Conservation (phyloP, 2,113 vertebrate species). For the Microcebus ravelobensis region DNA sequence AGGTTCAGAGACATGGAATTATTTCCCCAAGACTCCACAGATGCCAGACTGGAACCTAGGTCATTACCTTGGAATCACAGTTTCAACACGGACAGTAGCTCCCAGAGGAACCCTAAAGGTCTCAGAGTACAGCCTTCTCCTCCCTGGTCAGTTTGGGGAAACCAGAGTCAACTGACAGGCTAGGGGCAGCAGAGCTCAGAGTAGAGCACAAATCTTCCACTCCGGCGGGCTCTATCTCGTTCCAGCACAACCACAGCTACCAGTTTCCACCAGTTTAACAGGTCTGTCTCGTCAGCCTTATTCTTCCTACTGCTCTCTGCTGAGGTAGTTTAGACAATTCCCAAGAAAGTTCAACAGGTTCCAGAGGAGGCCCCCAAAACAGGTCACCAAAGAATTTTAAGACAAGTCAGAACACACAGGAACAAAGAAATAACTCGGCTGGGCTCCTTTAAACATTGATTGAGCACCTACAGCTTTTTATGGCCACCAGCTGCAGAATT, state of each 20-base stretch:
- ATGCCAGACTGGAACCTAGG: neutral
- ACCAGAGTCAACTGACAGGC: neutral
- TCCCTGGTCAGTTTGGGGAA: neutral
- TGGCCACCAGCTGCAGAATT: neutral
- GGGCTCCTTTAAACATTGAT: neutral
- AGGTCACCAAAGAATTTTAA: neutral
- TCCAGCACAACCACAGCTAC: neutral
- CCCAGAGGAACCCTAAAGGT: neutral
- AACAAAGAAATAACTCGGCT: neutral
- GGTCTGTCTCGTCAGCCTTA: neutral
- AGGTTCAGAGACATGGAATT: neutral
- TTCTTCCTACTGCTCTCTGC: neutral
- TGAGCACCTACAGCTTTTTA: neutral
- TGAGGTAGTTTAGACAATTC: neutral
- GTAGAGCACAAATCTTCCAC: neutral
- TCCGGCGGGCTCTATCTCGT: neutral
- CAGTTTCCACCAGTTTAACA: neutral
- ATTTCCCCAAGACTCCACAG: neutral
- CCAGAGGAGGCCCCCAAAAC: neutral
- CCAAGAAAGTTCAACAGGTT: neutral
- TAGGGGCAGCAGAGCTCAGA: neutral
- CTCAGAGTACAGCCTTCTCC: neutral
- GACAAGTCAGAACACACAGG: neutral
- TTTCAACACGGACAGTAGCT: neutral
- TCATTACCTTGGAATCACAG: neutral